These are phyloP conservation scores for Coluber constrictor DNA, from an alignment of 2,797 vertebrate genomes.

Conservation along the genomic window DNA sequence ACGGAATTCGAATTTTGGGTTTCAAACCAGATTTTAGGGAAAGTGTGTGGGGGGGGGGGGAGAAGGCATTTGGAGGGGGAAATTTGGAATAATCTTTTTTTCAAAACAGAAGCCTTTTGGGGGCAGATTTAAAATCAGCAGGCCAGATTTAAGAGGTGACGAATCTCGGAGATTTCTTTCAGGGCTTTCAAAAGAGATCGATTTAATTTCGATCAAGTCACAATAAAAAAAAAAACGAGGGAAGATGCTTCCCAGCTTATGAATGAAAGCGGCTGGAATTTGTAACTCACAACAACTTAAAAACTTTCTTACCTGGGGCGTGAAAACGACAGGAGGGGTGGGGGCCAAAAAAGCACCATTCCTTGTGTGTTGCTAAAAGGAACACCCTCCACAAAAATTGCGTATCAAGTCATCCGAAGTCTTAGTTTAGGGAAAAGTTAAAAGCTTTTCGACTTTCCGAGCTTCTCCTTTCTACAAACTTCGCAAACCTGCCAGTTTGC, in stretches of 20 bases:
- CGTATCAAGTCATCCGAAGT: not conserved
- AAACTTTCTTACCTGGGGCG: not conserved
- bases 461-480: not conserved
- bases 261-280: not conserved
- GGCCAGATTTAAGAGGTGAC: not conserved
- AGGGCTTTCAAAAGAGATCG: not conserved
- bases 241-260: not conserved
- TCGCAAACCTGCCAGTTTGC: not conserved
- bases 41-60: no score
- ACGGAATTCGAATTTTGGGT: fast-evolving
- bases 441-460: not conserved
- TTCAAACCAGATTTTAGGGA: not conserved
- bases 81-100: not conserved
- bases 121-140: not conserved
- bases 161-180: not conserved
- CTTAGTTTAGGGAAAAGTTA: not conserved
- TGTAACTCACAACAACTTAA: not conserved
- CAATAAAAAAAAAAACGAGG: no score
- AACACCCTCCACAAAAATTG: not conserved
- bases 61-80: not conserved
- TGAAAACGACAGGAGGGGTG: not conserved
- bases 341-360: fast-evolving
- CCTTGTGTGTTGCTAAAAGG: no score
- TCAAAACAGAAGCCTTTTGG: not conserved
- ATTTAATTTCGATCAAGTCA: not conserved